Base-by-base conservation (phyloP, 2,797 vertebrate genomes). In the Coilia nasus region DNA sequence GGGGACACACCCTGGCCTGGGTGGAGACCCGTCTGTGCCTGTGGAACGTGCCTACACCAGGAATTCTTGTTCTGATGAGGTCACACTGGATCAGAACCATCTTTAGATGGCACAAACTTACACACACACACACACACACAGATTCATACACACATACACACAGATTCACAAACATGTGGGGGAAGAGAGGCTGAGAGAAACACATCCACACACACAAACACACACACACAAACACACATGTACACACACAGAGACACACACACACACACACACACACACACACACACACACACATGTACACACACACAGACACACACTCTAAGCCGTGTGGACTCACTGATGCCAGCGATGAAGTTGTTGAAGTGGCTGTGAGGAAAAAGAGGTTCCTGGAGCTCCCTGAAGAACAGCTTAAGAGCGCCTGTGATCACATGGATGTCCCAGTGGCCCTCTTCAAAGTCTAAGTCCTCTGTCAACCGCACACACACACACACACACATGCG, bases 381-480 rank as follows among this genome's bases (percentile, higher is more conserved):
- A 0, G 98, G 98, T 91, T 99, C 98, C 0, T 96, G 96, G 85
- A 99, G 95, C 88, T 99, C 98, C 1, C 98, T 91, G 91, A 99
- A 97, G 94, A 99, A 99, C 81, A 99, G 93, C 89, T 99, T 99
- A 85, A 99, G 92, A 0, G 98, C 97, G 5, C 98, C 98, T 0
- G 97, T 99, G 94, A 99, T 96, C 81, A 99, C 97, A 0, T 99
- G 98, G 75, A 98, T 94, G 28, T 99, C 98, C 98, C 98, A 99
- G 88, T 95, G 96, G 6, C 97, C 97, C 0, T 98, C 97, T 23
- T 98, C 97, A 80, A 99, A 94, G 93, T 98, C 96, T 83, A 99
- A 93, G 80, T 99, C 97, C 0, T 98, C 98, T 99, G 95, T 0
- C 3, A 0, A 82, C 82, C 46, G 83, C 35, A 7, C 11, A 82